Base-by-base conservation (phyloP, 2,888 invertebrate genomes). In the Eilema caniola region DNA sequence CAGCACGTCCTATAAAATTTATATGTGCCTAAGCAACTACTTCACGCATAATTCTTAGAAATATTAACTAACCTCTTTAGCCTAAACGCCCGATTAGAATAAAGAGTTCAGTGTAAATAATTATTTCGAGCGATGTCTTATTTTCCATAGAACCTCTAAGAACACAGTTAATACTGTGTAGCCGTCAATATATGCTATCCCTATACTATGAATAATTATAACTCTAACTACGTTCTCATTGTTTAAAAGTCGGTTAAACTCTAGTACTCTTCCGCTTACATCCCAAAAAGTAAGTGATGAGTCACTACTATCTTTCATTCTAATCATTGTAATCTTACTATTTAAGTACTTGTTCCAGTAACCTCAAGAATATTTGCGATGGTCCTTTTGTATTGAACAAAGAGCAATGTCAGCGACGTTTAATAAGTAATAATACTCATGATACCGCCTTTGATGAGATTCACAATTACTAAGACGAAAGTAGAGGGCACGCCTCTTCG, bases 61-160 rank as follows among this genome's bases (percentile, higher is more conserved):
- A 89, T 89, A 86, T 47, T 7, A 47, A 47, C 5, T 47, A 5
- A 47, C 47, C 41, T 47, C 47, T 47, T 47, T 47, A 20, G 47
- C 20, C 20, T 7, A 47, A 47, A 0, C 5, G 89, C 88, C 86
- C 85, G 85, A 82, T 80, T 69, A 70, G 74, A 81, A 80, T 87
- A 86, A 86, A 86, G 81, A 82, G 72, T 74, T 76, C 76, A 74
- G 76, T 85, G 78, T 62, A 62, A 2, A 12, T 81, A 82, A 87
- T 85, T 87, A 90, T 90, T 92, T 89, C 79, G 84, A 84, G 76
- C 74, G 90, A 92, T 92, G 93, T 93, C 91, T 89, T 93, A 93
- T 93, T 92, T 93, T 87, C 88, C 82, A 86, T 88, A 90, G 85
- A 83, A 84, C 79, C 78, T 86, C 82, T 80, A 81, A 87, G 88